Evolutionary conservation across 2,113 vertebrate genomes (phyloP).

Genomic region (Fulica atra): DNA sequence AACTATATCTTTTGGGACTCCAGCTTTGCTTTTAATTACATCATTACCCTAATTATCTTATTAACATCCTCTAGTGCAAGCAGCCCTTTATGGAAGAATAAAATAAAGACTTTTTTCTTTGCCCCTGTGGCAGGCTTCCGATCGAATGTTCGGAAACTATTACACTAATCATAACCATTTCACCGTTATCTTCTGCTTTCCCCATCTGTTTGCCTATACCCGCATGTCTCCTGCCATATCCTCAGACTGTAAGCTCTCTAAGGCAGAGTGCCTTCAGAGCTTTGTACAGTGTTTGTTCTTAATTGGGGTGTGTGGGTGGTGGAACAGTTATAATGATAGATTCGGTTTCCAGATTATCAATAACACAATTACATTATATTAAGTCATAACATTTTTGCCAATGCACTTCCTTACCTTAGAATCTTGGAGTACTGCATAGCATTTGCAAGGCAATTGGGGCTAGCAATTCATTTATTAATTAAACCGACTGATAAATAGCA

Average conservation of each 20-base stretch:
- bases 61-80: neutral
- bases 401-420: neutral
- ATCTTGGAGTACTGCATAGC: neutral
- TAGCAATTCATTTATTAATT: neutral
- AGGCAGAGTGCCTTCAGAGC: neutral
- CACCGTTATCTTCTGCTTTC: neutral
- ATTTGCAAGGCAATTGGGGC: neutral
- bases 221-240: neutral
- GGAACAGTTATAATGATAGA: neutral
- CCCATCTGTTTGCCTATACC: neutral
- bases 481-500: neutral
- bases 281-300: neutral
- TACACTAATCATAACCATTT: slow-evolving; percentile 39
- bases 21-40: slow-evolving; percentile 7
- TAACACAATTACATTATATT: neutral
- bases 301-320: neutral
- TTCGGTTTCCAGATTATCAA: slow-evolving; percentile 4
- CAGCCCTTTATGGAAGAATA: neutral
- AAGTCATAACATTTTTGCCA: neutral
- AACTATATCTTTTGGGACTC: neutral
- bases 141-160: neutral
- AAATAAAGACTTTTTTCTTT: slow-evolving; percentile 15
- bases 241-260: neutral
- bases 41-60: slow-evolving; percentile 43
- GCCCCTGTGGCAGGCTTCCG: neutral